These are phyloP conservation scores for Diarsia dahlii DNA, from an alignment of 2,888 invertebrate genomes.

Conservation along the genomic window DNA sequence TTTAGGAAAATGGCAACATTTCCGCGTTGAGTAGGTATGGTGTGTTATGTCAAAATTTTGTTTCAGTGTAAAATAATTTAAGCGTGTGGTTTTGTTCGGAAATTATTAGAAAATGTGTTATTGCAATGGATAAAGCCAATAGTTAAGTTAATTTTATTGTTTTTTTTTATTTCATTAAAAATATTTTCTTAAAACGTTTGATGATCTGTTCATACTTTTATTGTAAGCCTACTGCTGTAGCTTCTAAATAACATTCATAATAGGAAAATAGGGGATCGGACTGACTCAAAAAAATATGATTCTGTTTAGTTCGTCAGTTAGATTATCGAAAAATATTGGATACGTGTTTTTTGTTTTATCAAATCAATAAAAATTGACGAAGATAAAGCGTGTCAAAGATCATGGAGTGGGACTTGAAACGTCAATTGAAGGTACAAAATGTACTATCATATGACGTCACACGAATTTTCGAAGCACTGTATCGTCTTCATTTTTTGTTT, in stretches of 20 bases:
- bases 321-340: too few relatives aligned
- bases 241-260: neutral
- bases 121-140: neutral
- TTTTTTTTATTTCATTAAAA: neutral
- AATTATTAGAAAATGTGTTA: neutral
- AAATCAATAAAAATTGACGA: too few relatives aligned
- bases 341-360: too few relatives aligned
- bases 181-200: neutral
- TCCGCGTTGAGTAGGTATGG: neutral
- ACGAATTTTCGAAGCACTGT: too few relatives aligned
- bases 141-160: neutral
- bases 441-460: too few relatives aligned
- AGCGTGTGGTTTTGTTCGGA: neutral
- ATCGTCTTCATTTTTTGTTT: too few relatives aligned
- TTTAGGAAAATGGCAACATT: constrained; percentile 42
- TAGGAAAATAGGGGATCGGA: neutral
- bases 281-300: too few relatives aligned
- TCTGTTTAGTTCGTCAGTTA: too few relatives aligned
- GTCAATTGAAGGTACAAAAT: too few relatives aligned
- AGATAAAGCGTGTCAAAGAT: too few relatives aligned
- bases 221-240: neutral
- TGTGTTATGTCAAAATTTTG: neutral
- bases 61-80: constrained; percentile 1
- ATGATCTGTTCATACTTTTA: neutral
- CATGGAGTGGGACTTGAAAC: too few relatives aligned